Base-by-base conservation (phyloP, 2,888 invertebrate species). In the Embidobia sp. region DNA sequence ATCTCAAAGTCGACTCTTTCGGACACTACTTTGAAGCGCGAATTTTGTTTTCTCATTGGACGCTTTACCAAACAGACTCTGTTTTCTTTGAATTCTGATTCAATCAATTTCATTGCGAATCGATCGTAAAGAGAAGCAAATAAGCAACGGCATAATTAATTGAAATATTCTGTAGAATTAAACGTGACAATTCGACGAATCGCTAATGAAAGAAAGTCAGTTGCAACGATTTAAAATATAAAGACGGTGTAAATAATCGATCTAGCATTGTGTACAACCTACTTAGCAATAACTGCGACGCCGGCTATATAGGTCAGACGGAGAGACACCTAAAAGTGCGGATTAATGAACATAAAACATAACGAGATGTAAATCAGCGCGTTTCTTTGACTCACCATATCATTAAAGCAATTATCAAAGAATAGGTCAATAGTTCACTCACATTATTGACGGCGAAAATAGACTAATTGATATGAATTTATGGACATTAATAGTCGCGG, bases 291-390 rank as follows among this genome's bases (percentile, higher is more conserved):
- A 26, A 64, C 26, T 33, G 31, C 29, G 22, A 31, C 61, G 11
- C 6, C 15, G 1, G 6, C 11, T 31, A 64, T 44, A 51, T 64
- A 64, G 64, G 51, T 64, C 64, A 64, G 31, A 29, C 33, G 19
- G 11, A 64, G 31, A 63, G 37, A 64, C 37, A 31, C 29, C 22
- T 33, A 44, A 64, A 64, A 22, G 42, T 27, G 19, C 13, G n/a
- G 16, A 53, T 66, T 66, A 66, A 53, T 19, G 66, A 66, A 46
- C 11, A 42, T 27, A 66, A 53, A 53, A 66, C 46, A 44, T 19
- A 26, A 53, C 35, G 16, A 53, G 46, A 27, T 66, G 66, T 27
- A 53, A 66, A 66, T 66, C 33, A 64, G 35, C 7, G 15, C 18
- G 27, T 10, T 35, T 37, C 29, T 49, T 42, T 40, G 22, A 26